A percentile compares a stretch with the other conserved stretches of the same genome.
Evolutionary conservation across 2,113 vertebrate species (phyloP).

Genomic region (Gymnogyps californianus): DNA sequence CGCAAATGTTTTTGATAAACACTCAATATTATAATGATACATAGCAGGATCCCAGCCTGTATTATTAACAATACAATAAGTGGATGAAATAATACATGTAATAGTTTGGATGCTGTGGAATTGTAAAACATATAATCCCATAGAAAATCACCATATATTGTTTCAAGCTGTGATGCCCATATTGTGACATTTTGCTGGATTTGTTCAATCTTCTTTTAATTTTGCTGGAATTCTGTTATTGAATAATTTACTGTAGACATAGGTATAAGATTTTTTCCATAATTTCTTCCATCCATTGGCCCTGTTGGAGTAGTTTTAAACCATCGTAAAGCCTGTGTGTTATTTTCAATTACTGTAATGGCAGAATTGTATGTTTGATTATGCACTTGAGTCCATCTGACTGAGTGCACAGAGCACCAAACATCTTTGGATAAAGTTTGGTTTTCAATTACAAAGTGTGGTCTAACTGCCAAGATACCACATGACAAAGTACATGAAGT

Average conservation of each 20-base stretch:
- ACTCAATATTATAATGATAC: not conserved
- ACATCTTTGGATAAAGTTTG: slow-evolving; percentile 27
- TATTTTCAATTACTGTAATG: not conserved
- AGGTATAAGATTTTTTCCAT: not conserved
- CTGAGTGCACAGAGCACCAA: not conserved
- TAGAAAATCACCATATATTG: not conserved
- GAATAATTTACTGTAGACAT: not conserved
- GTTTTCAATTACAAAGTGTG: slow-evolving; percentile 53
- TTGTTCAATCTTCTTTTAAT: not conserved
- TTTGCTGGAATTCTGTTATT: not conserved
- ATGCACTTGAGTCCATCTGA: not conserved
- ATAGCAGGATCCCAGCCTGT: not conserved
- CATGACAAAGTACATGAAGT: slow-evolving; percentile 33
- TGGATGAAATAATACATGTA: not conserved
- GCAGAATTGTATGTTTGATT: not conserved
- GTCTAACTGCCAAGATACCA: slow-evolving; percentile 51
- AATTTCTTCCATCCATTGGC: not conserved
- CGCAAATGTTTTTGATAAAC: not conserved
- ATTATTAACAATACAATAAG: not conserved
- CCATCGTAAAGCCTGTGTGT: not conserved
- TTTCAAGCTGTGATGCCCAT: not conserved
- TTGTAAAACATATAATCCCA: not conserved
- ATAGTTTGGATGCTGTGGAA: not conserved
- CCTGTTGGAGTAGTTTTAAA: not conserved
- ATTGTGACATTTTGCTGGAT: not conserved